A percentile compares a stretch with the other conserved stretches of the same genome.
These are phyloP conservation scores for Netelia inedita DNA, from an alignment of 2,888 invertebrate species.

Conservation along the genomic window DNA sequence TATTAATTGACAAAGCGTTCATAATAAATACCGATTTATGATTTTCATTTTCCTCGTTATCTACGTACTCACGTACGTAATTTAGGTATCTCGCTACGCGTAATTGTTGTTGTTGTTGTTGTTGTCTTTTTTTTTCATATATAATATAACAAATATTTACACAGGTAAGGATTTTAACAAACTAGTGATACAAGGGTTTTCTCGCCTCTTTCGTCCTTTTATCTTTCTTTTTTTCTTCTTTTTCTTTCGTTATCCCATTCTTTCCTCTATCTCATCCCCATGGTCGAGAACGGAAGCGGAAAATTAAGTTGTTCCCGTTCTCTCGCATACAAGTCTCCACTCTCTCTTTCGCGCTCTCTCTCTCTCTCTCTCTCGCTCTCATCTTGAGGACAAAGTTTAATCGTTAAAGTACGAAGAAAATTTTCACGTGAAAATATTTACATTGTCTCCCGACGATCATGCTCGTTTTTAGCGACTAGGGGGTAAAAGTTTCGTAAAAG, in stretches of 20 bases:
- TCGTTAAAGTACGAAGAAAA: conserved; percentile 69
- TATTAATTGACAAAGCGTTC: conserved; percentile 85
- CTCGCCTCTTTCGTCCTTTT: conserved; percentile 50
- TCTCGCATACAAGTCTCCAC: conserved; percentile 43
- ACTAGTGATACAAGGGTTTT: conserved; percentile 82
- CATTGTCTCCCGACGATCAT: conserved; percentile 68
- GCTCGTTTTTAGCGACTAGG: conserved; percentile 69
- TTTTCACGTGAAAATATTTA: conserved; percentile 70
- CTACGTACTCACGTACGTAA: conserved; percentile 70
- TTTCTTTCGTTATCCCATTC: conserved; percentile 5
- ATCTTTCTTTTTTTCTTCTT: conserved; percentile 32
- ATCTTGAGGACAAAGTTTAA: conserved; percentile 69
- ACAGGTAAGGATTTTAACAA: conserved; percentile 83
- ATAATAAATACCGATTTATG: conserved; percentile 83
- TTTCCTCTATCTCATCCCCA: conserved; percentile 49
- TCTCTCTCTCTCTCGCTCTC: conserved; percentile 54
- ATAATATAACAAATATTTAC: conserved; percentile 84
- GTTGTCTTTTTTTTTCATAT: conserved; percentile 71
- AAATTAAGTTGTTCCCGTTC: conserved; percentile 68
- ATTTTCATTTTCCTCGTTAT: conserved; percentile 69
- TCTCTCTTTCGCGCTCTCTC: conserved; percentile 4
- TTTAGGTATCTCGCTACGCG: conserved; percentile 57
- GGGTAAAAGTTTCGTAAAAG: conserved; percentile 69
- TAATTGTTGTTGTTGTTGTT: conserved; percentile 44
- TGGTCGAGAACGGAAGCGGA: conserved; percentile 63